A percentile compares a stretch with the other conserved stretches of the same genome.
These are phyloP conservation scores for Lontra canadensis DNA, from an alignment of 2,113 vertebrate species.

Conservation along the genomic window DNA sequence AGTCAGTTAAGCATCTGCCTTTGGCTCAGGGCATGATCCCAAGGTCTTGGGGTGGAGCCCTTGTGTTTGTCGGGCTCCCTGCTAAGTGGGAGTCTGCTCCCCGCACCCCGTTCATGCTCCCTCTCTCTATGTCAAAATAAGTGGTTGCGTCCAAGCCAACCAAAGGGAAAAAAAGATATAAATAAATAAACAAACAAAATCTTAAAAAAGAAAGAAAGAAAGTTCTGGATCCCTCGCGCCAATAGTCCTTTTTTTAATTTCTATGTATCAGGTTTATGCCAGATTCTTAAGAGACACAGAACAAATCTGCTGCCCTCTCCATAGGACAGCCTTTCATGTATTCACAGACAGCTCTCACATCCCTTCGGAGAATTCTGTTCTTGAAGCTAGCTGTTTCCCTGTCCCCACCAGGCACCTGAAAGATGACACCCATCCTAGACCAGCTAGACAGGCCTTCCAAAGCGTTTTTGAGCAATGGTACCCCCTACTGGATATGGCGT, in stretches of 20 bases:
- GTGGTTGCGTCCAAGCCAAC: too few species aligned
- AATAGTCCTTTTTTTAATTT: neutral
- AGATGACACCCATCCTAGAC: neutral
- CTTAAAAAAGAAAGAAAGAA: conserved; percentile 24
- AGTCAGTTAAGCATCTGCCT: neutral
- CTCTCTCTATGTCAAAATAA: neutral
- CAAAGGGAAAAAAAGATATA: too few species aligned
- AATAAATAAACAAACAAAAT: neutral
- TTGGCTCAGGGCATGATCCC: neutral
- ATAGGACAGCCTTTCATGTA: neutral
- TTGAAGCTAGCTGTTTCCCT: neutral
- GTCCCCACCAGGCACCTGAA: neutral
- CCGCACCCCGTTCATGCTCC: neutral
- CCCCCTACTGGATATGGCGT: neutral
- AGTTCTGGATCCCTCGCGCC: neutral
- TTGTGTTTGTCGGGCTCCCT: neutral
- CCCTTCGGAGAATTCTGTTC: conserved; percentile 21
- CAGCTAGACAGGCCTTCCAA: neutral
- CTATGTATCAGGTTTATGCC: neutral
- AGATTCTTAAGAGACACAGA: neutral
- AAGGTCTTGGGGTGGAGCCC: neutral
- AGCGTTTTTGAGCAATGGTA: neutral
- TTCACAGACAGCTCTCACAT: neutral
- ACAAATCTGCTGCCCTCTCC: neutral
- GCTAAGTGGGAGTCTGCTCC: neutral